Conservation (phyloP, 2,113 vertebrate genomes). For the Callipepla squamata region DNA sequence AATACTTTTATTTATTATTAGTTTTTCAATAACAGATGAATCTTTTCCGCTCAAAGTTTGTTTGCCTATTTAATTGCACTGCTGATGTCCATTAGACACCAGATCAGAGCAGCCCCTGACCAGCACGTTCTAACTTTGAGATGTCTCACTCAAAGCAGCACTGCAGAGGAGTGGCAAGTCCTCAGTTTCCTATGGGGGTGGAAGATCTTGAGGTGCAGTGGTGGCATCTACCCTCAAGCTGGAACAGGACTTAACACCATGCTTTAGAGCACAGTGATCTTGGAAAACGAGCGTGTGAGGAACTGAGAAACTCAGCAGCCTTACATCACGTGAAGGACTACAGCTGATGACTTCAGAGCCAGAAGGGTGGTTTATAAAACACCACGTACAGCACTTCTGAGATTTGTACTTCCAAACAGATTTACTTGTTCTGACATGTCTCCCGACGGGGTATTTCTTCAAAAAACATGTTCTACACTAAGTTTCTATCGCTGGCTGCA, state of each 20-base stretch:
- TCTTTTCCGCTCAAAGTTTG: constrained; percentile 29
- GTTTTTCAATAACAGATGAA: constrained; percentile 55
- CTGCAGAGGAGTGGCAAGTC: neutral
- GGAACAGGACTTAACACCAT: neutral
- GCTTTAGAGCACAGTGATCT: neutral
- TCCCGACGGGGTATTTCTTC: neutral
- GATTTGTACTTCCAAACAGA: neutral
- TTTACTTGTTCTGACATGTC: neutral
- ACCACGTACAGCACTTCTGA: neutral
- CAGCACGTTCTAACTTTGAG: neutral
- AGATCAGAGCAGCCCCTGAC: neutral
- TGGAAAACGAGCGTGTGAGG: neutral
- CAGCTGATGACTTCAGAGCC: neutral
- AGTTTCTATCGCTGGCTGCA: neutral
- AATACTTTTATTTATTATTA: constrained; percentile 1
- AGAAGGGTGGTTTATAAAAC: neutral
- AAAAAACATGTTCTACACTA: neutral
- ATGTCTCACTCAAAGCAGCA: neutral
- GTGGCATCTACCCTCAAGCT: neutral
- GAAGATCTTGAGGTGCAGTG: neutral
- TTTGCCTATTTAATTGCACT: constrained; percentile 20
- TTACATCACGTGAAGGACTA: neutral
- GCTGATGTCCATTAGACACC: constrained; percentile 15
- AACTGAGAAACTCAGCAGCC: fast-evolving
- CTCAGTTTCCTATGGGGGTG: neutral